Base-by-base conservation (phyloP, 2,797 vertebrate genomes). In the Allobates femoralis region DNA sequence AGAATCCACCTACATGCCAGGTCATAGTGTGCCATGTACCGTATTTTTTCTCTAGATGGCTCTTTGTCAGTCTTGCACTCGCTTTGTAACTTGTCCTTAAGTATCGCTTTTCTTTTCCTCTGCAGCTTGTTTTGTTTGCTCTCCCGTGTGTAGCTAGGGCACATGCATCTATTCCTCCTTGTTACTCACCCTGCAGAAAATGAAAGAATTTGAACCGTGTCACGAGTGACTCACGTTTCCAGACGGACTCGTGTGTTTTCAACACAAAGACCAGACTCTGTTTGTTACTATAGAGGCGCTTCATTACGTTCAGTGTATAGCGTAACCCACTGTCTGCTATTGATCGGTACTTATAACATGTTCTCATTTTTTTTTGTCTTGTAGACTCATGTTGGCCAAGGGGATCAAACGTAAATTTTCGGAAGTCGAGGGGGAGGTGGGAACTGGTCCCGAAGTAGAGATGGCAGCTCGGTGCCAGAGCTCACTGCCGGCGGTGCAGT, bases 371-470 rank as follows among this genome's bases (percentile, higher is more conserved):
- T 62, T 23, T 77, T 53, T 37, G 34, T 58, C 55, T 83, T 28
- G 18, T 10, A 93, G 93, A 89, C 21, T 60, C 32, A 91, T 93
- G 92, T 87, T 92, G 88, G 89, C 90, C 81, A 93, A 92, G 80
- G 91, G 92, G 16, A 75, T 90, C 67, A 94, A 94, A 84, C 90
- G 93, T n/a, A 93, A 93, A 82, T 83, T 89, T 67, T 90, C 90
- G 37, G 91, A 92, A 83, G 91, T 89, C 32, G 90, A 90, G 60
- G 88, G 62, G 51, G 86, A 89, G 73, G 85, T 88, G 86, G 89
- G 88, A 69, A 0, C 79, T 26, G 81, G 89, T 60, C 73, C 89
- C 0, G 62, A 89, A 60, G 85, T 86, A 50, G 75, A 88, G 10
- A 64, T 89, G 0, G 89, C 60, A 19, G 79, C 86, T 3, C 60